Evolutionary conservation across 2,888 invertebrate species (phyloP), one percentile per base, ranked within the genome.

Genomic region (Dryocosmus kuriphilus): DNA sequence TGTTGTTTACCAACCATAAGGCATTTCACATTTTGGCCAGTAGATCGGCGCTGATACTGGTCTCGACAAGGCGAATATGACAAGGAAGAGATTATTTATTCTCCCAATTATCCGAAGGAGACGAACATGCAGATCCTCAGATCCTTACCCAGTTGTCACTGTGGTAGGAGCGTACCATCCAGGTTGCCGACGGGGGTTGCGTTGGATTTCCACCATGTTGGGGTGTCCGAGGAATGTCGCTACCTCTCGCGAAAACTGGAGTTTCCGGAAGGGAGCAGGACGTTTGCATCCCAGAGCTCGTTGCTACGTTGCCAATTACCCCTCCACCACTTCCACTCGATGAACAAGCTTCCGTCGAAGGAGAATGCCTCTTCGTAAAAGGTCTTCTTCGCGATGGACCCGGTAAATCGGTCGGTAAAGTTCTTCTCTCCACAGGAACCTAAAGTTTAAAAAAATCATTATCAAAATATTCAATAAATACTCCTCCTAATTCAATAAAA

Each of bases 231-330:
- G 97, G 96, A 83, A 97, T 95, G 91, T 97, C 97, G 92, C 96
- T 91, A 77, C 96, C 96, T 84, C 97, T 93, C 5, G 96, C 96
- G 91, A 97, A 97, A 81, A 97, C 96, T 0, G 97, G 97, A 1
- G 97, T 97, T 92, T 97, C 97, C n/a, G 97, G 97, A 79, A 97
- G 92, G 87, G 97, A 97, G 85, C 96, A 97, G 0, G 97, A 97
- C 5, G 97, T 97, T 91, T 97, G 97, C 91, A 97, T 92, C 77
- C 93, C 92, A 89, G 82, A 92, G 55, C 91, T 90, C 84, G 91
- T 84, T 84, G 89, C 82, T 85, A 90, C 81, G 7, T 96, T 87
- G 75, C 95, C 95, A 81, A 96, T 93, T 3, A n/a, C 80, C 82
- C 96, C 93, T 1, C 96, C 95, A 89, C 96, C 96, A 82, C 96